Conservation (phyloP, 2,888 invertebrate genomes). For the Patella ulyssiponensis region DNA sequence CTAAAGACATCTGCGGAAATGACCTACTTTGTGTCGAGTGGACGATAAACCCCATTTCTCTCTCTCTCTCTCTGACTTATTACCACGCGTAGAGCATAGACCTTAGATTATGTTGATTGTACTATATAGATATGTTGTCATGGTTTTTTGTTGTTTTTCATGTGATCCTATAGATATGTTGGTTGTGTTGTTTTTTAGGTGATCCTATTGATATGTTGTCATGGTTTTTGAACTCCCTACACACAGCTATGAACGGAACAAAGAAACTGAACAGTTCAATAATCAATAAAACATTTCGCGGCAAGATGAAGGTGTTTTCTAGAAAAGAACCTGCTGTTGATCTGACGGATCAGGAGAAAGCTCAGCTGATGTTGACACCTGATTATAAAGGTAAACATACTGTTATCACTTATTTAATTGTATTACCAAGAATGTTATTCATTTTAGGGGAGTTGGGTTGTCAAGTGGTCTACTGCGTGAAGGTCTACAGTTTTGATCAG, state of each 20-base stretch:
- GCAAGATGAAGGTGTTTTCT: constrained; percentile 74
- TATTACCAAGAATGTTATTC: no score
- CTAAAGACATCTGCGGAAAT: no score
- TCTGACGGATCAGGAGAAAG: constrained; percentile 88
- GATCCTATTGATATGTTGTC: constrained; percentile 98
- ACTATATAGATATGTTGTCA: no score
- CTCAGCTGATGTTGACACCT: constrained; percentile 82
- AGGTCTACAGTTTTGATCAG: no score
- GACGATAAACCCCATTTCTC: no score
- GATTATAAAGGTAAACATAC: constrained; percentile 80
- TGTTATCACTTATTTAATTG: background rate
- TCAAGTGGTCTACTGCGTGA: no score
- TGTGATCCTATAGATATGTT: background rate
- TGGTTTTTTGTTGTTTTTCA: no score
- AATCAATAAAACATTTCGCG: constrained; percentile 93
- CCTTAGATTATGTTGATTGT: no score
- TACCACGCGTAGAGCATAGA: no score
- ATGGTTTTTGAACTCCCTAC: constrained; percentile 97
- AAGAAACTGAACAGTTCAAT: constrained; percentile 85
- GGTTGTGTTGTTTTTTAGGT: constrained; percentile 75
- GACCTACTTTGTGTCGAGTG: no score
- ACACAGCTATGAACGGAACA: constrained; percentile 88
- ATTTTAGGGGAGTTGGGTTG: no score
- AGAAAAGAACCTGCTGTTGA: constrained; percentile 94
- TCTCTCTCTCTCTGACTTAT: no score